Percentiles rank a stretch among this genome's conserved stretches.
Evolutionary conservation across 2,888 invertebrate species (phyloP).

Genomic region (Melanotus villosus): DNA sequence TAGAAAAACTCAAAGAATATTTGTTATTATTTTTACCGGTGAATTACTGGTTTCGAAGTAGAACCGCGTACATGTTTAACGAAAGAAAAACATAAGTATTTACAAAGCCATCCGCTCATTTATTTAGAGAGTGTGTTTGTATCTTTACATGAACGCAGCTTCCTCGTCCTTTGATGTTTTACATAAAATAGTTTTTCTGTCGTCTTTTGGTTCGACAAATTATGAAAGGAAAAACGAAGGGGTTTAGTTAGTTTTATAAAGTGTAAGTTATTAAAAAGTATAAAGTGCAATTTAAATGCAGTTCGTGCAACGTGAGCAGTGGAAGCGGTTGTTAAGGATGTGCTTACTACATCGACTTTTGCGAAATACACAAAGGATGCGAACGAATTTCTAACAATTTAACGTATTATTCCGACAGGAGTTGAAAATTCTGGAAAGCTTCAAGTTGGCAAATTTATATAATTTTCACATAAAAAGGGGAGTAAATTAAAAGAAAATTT

Average conservation of each 20-base stretch:
- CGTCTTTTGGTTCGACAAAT: not conserved
- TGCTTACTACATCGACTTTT: no score
- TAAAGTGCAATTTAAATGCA: no score
- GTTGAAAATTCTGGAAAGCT: no score
- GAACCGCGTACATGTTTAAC: not conserved
- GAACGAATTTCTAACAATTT: not conserved
- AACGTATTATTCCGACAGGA: not conserved
- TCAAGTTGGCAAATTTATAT: no score
- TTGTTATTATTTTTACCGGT: not conserved
- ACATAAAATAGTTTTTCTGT: slow-evolving; percentile 16
- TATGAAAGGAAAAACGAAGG: no score
- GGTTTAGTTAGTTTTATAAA: no score
- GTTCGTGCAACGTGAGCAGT: no score
- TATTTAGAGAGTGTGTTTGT: slow-evolving; percentile 11
- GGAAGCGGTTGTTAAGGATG: no score
- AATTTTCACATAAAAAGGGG: no score
- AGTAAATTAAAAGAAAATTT: no score
- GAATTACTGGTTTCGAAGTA: not conserved
- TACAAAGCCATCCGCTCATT: slow-evolving; percentile 20
- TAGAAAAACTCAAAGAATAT: not conserved
- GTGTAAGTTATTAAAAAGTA: no score
- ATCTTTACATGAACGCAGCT: slow-evolving; percentile 1
- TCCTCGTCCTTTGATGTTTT: slow-evolving; percentile 17
- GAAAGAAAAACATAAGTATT: slow-evolving; percentile 14
- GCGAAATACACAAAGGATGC: not conserved